Evolutionary conservation across 1,140 invertebrate species (phyloP).

Genomic region (Heterodera carotae): DNA sequence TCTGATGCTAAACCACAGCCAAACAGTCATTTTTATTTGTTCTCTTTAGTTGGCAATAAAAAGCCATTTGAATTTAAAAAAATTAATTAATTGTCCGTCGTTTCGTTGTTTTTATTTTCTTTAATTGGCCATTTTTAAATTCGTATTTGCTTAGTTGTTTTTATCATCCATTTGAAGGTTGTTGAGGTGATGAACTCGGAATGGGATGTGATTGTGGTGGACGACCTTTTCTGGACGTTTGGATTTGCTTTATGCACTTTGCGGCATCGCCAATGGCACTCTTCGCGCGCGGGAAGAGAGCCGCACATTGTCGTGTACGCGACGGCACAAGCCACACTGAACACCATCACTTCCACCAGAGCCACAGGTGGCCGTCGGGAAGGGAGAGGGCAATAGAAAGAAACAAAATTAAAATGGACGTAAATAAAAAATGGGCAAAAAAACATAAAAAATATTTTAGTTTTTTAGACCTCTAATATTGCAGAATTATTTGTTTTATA

Average conservation of each 20-base stretch:
- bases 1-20: conserved; percentile 11
- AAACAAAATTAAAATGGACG: no score
- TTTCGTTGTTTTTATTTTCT: no score
- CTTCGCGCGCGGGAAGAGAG: background rate
- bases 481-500: no score
- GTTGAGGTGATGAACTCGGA: conserved; percentile 16
- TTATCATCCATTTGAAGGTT: conserved; percentile 1
- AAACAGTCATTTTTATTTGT: background rate
- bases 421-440: no score
- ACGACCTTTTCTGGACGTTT: conserved; percentile 32
- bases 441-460: no score
- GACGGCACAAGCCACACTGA: conserved; percentile 1
- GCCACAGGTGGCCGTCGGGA: background rate
- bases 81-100: background rate
- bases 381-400: no score
- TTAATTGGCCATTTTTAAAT: no score
- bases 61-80: background rate
- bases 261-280: conserved; percentile 18
- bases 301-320: conserved; percentile 29
- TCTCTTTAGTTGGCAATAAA: background rate
- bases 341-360: background rate
- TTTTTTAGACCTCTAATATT: no score
- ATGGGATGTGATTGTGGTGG: conserved; percentile 32
- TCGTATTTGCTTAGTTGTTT: background rate
- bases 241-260: conserved; percentile 13